Conservation (phyloP, 1,140 invertebrate species). For the Listronotus bonariensis region DNA sequence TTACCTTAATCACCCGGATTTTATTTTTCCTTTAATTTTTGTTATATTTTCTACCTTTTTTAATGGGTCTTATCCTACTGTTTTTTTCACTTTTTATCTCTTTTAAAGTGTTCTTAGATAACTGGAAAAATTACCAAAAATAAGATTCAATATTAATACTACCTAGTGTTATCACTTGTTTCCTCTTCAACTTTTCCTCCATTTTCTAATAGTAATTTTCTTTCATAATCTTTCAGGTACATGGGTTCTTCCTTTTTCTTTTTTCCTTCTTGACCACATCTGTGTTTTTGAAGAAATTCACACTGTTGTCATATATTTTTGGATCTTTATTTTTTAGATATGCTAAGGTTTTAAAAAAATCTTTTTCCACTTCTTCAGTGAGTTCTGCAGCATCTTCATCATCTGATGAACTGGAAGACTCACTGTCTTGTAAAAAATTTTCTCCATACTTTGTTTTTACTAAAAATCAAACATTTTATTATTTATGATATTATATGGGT, state of each 20-base stretch:
- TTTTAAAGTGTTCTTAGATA: no score
- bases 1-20: no score
- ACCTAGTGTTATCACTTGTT: constrained; percentile 46
- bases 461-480: no score
- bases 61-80: no score
- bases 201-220: constrained; percentile 74
- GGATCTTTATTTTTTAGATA: constrained; percentile 88
- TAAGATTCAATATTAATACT: constrained; percentile 9
- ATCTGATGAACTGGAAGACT: constrained; percentile 50
- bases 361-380: constrained; percentile 73
- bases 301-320: constrained; percentile 79
- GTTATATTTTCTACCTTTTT: no score
- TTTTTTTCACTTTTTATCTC: no score
- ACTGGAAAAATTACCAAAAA: constrained; percentile 1
- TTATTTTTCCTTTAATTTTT: no score
- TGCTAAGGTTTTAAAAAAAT: constrained; percentile 84
- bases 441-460: constrained; percentile 78
- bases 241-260: constrained; percentile 65
- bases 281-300: constrained; percentile 71
- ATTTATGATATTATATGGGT: no score
- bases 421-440: constrained; percentile 50
- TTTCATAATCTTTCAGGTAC: constrained; percentile 79
- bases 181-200: constrained; percentile 65
- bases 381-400: constrained; percentile 67
- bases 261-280: constrained; percentile 51